phyloP scores from a whole-genome alignment of 1,140 invertebrate genomes.

The Epicauta chinensis region DNA sequence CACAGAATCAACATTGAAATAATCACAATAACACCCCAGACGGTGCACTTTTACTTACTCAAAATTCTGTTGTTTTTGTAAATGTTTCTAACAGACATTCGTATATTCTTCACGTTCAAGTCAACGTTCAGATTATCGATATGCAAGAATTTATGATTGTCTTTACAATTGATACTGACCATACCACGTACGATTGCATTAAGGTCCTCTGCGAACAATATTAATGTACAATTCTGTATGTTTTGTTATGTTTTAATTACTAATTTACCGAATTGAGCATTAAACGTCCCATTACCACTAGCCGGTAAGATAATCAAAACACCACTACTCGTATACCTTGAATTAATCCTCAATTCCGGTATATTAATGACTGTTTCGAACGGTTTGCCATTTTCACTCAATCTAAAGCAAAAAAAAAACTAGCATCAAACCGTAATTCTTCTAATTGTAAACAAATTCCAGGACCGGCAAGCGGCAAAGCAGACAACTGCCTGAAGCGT shows the following conservation, averaged over 20 bases:
- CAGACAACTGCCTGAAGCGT: too few species aligned
- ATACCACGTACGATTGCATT: slow-evolving; percentile 55
- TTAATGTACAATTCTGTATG: not conserved
- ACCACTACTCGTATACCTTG: slow-evolving; percentile 64
- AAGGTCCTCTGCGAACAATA: slow-evolving; percentile 47
- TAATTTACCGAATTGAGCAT: slow-evolving; percentile 53
- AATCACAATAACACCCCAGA: too few species aligned
- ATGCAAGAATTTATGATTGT: slow-evolving; percentile 52
- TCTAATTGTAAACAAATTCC: too few species aligned
- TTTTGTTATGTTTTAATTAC: not conserved
- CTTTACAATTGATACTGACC: slow-evolving; percentile 45
- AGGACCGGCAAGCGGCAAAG: too few species aligned
- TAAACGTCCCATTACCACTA: slow-evolving; percentile 63
- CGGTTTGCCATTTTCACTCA: slow-evolving; percentile 51
- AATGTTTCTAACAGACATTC: slow-evolving; percentile 60
- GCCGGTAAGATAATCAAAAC: slow-evolving; percentile 65
- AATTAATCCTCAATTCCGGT: slow-evolving; percentile 59
- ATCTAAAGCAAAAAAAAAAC: too few species aligned
- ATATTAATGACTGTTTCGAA: slow-evolving; percentile 60
- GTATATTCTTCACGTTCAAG: slow-evolving; percentile 55
- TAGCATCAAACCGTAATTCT: too few species aligned
- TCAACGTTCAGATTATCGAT: slow-evolving; percentile 58
- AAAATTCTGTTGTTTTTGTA: slow-evolving; percentile 65
- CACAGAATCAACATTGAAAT: too few species aligned
- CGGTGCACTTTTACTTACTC: slow-evolving; percentile 54